Evolutionary conservation across 2,113 vertebrate species (phyloP).

Genomic region (Thalassoma bifasciatum): DNA sequence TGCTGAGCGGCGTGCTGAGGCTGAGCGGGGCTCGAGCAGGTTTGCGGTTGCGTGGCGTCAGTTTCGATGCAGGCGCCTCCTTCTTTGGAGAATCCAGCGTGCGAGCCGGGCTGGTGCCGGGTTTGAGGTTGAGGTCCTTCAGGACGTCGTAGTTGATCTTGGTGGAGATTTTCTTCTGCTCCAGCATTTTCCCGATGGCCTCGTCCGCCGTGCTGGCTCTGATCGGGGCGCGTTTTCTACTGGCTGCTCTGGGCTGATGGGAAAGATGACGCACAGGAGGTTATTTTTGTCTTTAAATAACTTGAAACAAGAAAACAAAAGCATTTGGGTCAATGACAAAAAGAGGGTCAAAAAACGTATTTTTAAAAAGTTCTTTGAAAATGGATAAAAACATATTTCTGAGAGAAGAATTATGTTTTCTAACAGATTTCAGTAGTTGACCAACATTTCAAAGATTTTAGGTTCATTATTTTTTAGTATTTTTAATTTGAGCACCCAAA

Average conservation of each 20-base stretch:
- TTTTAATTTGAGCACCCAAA: too few species aligned
- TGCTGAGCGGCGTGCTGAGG: slow-evolving; percentile 81
- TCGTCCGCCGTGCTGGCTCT: slow-evolving; percentile 93
- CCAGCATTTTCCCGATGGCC: slow-evolving; percentile 98
- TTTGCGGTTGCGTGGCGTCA: slow-evolving; percentile 75
- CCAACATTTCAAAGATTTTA: too few species aligned
- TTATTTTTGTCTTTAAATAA: too few species aligned
- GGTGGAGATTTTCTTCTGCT: slow-evolving; percentile 95
- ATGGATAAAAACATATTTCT: too few species aligned
- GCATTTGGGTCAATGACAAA: too few species aligned
- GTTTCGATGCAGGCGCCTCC: slow-evolving; percentile 61
- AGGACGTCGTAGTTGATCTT: slow-evolving; percentile 99
- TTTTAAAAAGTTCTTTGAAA: too few species aligned
- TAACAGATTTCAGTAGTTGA: too few species aligned
- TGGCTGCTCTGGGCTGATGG: slow-evolving; percentile 83
- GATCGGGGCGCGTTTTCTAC: slow-evolving; percentile 86
- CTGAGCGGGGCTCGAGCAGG: slow-evolving; percentile 50
- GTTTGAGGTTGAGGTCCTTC: slow-evolving; percentile 89
- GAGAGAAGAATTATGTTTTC: too few species aligned
- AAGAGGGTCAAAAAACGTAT: too few species aligned
- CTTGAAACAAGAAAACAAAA: too few species aligned
- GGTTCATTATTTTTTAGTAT: too few species aligned
- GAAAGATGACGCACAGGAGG: background rate
- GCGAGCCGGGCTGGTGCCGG: slow-evolving; percentile 72
- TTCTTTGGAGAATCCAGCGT: slow-evolving; percentile 63